Base-by-base conservation (phyloP, 1,140 invertebrate species). In the Drosophila bocki region DNA sequence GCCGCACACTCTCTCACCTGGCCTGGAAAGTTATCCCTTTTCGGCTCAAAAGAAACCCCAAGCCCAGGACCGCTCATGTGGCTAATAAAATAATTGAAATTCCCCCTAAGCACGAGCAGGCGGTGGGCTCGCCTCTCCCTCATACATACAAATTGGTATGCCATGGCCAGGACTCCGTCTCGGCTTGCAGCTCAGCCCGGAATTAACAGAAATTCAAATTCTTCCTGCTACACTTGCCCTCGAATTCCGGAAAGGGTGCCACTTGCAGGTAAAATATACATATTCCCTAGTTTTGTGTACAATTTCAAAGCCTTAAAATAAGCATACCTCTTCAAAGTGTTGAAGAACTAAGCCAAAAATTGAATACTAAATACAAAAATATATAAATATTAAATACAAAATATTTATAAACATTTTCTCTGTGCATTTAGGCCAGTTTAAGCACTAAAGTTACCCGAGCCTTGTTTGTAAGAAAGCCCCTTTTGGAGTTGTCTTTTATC, bases 51-150 rank as follows among this genome's bases (percentile, higher is more conserved):
- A 41, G 80, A 84, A 87, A 48, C 81, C 68, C 63, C 58, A 68
- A 62, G 68, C 81, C 68, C 39, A 54, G 54, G 77, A 57, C 60
- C 75, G 77, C 77, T 79, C 78, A 81, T 78, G 85, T 80, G 75
- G 85, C 85, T 88, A 88, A 90, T 90, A 88, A 88, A 88, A 88
- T 88, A 88, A 88, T 91, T 88, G 81, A 88, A 88, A 88, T 90
- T 88, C 81, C 65, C 75, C 83, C 67, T 60, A 61, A 81, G 84
- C 81, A 81, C 75, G 51, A 59, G 69, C 71, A 70, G 61, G 53
- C 68, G 67, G 13, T 41, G 67, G 26, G 35, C 64, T 50, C 44
- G 51, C 54, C 37, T 22, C 15, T 8, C 22, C 13, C 45, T 59
- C 37, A 35, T 54, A 19, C 53, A 76, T 77, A 69, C 54, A 77